Base-by-base conservation (phyloP, 2,888 invertebrate species). In the Cephus pygmeus region DNA sequence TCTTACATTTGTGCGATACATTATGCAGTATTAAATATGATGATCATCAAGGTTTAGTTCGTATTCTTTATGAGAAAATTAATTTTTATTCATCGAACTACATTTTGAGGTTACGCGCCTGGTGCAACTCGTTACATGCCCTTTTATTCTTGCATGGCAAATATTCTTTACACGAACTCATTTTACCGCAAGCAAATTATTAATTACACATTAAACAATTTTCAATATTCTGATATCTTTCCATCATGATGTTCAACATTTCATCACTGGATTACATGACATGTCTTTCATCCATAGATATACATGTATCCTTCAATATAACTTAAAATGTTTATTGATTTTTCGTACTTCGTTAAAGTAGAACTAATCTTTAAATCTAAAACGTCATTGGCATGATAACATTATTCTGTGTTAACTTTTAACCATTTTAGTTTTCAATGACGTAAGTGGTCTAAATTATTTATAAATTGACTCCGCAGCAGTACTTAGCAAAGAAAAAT, bases 1-100 rank as follows among this genome's bases (percentile, higher is more conserved):
- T 80, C 84, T 87, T 83, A 88, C 88, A 80, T 88, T 88, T 82
- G 85, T 81, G 69, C 88, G 87, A 82, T 86, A 85, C 88, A 88
- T 88, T 81, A 23, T 56, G 56, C 56, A 56, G 56, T 56, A 56
- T 56, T 56, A 56, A 56, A 9, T 56, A 56, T 56, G 56, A 56
- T 56, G 56, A 56, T 15, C 23, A 56, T 56, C 56, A 56, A 15
- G 56, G 56, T 56, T 56, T 9, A 56, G 56, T 23, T 56, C 56
- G 15, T 56, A 1, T 56, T 56, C 56, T 56, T 56, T 23, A 56
- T 23, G 56, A 56, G 23, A 56, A 56, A 56, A 56, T 56, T 56
- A 23, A 15, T 23, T 56, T 56, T 56, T 56, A 56, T 56, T 56
- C 23, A 56, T 56, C 56, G 56, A 56, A 56, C 56, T 56, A 56